These are phyloP conservation scores for Semicossyphus pulcher DNA, from an alignment of 2,113 vertebrate genomes.

Conservation along the genomic window DNA sequence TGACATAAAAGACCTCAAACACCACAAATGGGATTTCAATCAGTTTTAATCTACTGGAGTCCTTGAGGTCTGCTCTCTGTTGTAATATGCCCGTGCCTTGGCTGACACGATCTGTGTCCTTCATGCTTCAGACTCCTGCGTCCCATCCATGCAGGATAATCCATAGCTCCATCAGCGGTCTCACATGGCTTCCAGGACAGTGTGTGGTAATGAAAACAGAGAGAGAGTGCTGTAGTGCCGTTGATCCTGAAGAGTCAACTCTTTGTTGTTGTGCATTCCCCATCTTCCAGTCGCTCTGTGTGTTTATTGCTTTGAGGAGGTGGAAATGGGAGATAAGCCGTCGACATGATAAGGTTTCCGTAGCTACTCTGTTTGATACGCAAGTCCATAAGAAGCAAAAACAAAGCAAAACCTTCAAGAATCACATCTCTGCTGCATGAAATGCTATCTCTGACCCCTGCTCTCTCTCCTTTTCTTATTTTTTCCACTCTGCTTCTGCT, in stretches of 20 bases:
- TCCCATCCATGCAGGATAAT: slow-evolving; percentile 67
- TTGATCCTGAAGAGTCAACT: slow-evolving; percentile 38
- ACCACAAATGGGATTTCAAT: slow-evolving; percentile 83
- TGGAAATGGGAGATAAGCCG: slow-evolving; percentile 55
- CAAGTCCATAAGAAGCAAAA: not conserved
- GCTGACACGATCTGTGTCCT: slow-evolving; percentile 70
- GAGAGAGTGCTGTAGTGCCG: slow-evolving; percentile 13
- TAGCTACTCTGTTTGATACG: not conserved
- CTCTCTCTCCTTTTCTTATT: not conserved
- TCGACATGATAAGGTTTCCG: slow-evolving; percentile 43
- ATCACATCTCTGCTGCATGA: slow-evolving; percentile 14
- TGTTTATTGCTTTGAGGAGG: slow-evolving; percentile 59
- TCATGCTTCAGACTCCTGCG: slow-evolving; percentile 70
- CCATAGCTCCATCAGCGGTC: slow-evolving; percentile 51
- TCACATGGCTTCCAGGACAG: slow-evolving; percentile 5
- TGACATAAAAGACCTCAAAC: slow-evolving; percentile 61
- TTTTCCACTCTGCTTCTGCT: not conserved
- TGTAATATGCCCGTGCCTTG: slow-evolving; percentile 64
- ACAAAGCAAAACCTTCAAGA: slow-evolving; percentile 36
- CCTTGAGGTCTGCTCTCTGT: slow-evolving; percentile 72
- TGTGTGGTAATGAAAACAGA: slow-evolving; percentile 46
- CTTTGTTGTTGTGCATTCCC: slow-evolving; percentile 47
- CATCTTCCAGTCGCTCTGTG: slow-evolving; percentile 16
- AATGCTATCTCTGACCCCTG: slow-evolving; percentile 16
- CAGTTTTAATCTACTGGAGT: slow-evolving; percentile 79